phyloP scores from a whole-genome alignment of 2,888 invertebrate genomes.

The Drosophila recens region DNA sequence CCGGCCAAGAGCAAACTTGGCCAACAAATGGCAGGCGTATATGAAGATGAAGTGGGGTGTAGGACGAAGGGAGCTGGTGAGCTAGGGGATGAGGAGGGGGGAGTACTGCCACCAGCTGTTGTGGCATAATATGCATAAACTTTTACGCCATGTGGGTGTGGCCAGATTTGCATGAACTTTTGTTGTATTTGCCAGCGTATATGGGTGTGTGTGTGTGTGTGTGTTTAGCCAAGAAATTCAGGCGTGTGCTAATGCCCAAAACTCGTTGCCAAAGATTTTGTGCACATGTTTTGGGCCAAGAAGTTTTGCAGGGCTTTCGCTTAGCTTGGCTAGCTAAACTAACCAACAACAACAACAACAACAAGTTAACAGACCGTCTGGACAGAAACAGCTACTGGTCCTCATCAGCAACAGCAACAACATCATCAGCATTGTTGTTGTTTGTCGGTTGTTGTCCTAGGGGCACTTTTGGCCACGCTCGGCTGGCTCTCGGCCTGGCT shows the following conservation, averaged over 20 bases:
- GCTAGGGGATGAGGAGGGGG: neutral
- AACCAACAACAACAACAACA: conserved; percentile 32
- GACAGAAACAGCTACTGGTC: conserved; percentile 63
- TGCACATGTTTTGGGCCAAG: conserved; percentile 74
- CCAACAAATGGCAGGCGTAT: conserved; percentile 4
- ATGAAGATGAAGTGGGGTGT: neutral
- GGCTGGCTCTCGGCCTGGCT: conserved; percentile 59
- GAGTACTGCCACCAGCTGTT: conserved; percentile 23
- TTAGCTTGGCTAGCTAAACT: conserved; percentile 43
- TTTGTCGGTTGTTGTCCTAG: conserved; percentile 60
- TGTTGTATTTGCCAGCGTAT: conserved; percentile 13
- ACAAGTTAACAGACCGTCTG: conserved; percentile 50
- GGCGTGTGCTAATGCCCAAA: conserved; percentile 78
- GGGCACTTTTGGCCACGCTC: conserved; percentile 78
- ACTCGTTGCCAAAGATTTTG: conserved; percentile 68
- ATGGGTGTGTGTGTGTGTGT: conserved; percentile 8
- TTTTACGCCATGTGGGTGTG: conserved; percentile 36
- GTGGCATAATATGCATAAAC: conserved; percentile 38
- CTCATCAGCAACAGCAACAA: conserved; percentile 45
- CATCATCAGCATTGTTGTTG: conserved; percentile 22
- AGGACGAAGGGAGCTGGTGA: too few species aligned
- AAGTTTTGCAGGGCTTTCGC: conserved; percentile 57
- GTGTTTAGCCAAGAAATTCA: conserved; percentile 65
- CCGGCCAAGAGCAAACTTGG: conserved; percentile 45
- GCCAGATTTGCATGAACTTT: conserved; percentile 37